A percentile compares a stretch with the other conserved stretches of the same genome.
Conservation (phyloP, 1,140 invertebrate species). For the Polypedilum vanderplanki region DNA sequence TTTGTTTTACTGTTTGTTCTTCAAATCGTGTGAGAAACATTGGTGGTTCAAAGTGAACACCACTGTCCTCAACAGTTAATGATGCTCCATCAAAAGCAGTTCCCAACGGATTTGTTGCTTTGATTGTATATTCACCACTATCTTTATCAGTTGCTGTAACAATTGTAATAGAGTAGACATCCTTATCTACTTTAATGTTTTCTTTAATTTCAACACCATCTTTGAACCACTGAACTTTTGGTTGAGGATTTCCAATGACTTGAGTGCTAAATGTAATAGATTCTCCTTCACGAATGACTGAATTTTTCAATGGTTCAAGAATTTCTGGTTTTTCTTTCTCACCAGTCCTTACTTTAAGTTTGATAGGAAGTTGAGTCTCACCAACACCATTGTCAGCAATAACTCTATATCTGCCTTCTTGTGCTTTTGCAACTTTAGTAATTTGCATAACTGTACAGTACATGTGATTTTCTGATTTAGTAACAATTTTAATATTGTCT, state of each 20-base stretch:
- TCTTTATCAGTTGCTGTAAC: slow-evolving; percentile 60
- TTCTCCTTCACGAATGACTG: slow-evolving; percentile 69
- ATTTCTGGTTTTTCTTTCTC: slow-evolving; percentile 71
- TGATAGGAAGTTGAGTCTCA: slow-evolving; percentile 72
- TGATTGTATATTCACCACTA: slow-evolving; percentile 70
- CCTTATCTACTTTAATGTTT: slow-evolving; percentile 54
- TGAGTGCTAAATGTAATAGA: slow-evolving; percentile 65
- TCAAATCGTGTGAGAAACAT: slow-evolving; percentile 81
- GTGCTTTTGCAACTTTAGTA: slow-evolving; percentile 63
- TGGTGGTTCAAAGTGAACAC: slow-evolving; percentile 68
- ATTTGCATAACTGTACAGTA: slow-evolving; percentile 77
- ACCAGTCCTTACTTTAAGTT: slow-evolving; percentile 72
- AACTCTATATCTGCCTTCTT: slow-evolving; percentile 85
- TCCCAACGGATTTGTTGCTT: slow-evolving; percentile 71
- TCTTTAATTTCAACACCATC: slow-evolving; percentile 60
- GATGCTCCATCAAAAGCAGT: slow-evolving; percentile 40
- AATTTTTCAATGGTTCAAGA: slow-evolving; percentile 66
- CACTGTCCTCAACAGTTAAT: slow-evolving; percentile 52
- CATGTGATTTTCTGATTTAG: slow-evolving; percentile 83
- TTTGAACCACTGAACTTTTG: slow-evolving; percentile 72
- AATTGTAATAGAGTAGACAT: slow-evolving; percentile 60
- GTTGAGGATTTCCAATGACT: slow-evolving; percentile 72
- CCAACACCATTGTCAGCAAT: slow-evolving; percentile 84
- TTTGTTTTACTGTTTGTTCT: slow-evolving; percentile 73
- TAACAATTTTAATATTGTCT: slow-evolving; percentile 60